Evolutionary conservation across 2,797 vertebrate species (phyloP).

Genomic region (Anisognathus igniventris): DNA sequence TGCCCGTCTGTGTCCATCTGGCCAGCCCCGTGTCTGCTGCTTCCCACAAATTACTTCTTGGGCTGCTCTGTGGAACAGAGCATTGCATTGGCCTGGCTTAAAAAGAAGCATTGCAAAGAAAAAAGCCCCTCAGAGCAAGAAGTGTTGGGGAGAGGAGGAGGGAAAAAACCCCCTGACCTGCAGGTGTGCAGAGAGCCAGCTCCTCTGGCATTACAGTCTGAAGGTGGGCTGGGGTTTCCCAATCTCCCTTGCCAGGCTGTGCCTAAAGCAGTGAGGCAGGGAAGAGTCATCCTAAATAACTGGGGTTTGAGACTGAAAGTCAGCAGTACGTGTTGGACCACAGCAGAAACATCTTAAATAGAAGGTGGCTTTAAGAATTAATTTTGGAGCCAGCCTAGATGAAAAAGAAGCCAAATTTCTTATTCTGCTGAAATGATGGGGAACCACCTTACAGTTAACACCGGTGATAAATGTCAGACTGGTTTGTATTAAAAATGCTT

Average conservation of each 20-base stretch:
- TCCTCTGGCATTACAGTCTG: neutral
- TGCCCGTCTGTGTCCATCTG: accelerated
- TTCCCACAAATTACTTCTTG: neutral
- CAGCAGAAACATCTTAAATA: neutral
- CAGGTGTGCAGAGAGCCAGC: neutral
- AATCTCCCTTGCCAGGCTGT: neutral
- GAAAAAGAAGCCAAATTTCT: neutral
- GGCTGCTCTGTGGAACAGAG: neutral
- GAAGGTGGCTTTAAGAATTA: neutral
- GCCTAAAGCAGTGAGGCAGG: accelerated
- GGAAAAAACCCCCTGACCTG: accelerated
- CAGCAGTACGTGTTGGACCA: accelerated
- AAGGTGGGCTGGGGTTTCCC: neutral
- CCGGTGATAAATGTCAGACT: slow-evolving; percentile 37
- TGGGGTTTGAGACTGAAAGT: neutral
- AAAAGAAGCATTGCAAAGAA: neutral
- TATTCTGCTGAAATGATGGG: neutral
- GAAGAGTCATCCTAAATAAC: neutral
- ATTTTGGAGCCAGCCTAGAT: neutral
- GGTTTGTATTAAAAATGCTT: slow-evolving; percentile 64
- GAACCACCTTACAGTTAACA: slow-evolving; percentile 24
- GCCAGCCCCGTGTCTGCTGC: neutral
- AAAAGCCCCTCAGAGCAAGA: neutral
- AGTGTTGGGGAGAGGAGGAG: neutral
- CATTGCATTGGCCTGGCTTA: neutral